Conservation (phyloP, 2,888 invertebrate genomes). For the Drosophila paranaensis region DNA sequence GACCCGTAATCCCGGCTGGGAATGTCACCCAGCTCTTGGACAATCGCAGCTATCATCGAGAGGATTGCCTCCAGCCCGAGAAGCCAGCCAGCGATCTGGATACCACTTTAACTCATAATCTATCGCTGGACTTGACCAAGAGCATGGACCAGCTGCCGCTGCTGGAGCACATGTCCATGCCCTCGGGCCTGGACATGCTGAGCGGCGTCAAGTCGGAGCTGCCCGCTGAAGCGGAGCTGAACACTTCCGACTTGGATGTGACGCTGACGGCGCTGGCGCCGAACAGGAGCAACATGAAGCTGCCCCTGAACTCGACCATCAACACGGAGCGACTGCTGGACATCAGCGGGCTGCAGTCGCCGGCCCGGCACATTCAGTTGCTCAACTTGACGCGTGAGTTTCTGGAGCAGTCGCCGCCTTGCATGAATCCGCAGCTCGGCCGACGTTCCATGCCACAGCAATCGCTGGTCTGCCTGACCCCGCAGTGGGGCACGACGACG, state of each 20-base stretch:
- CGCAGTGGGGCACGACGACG: slow-evolving; percentile 62
- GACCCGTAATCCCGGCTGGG: slow-evolving; percentile 2
- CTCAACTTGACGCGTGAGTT: slow-evolving; percentile 81
- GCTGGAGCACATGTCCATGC: slow-evolving; percentile 79
- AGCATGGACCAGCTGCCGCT: slow-evolving; percentile 75
- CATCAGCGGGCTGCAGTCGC: slow-evolving; percentile 68
- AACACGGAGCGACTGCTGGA: slow-evolving; percentile 82
- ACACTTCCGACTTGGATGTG: slow-evolving; percentile 62
- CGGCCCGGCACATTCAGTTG: slow-evolving; percentile 73
- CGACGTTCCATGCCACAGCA: slow-evolving; percentile 53
- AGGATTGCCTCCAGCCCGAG: slow-evolving; percentile 2
- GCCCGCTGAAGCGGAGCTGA: slow-evolving; percentile 10
- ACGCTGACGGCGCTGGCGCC: slow-evolving; percentile 74
- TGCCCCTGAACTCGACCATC: slow-evolving; percentile 82
- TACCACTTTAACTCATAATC: not conserved
- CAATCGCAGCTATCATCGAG: not conserved
- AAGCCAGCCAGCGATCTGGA: not conserved
- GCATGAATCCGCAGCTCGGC: slow-evolving; percentile 9
- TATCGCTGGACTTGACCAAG: slow-evolving; percentile 43
- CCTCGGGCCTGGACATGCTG: slow-evolving; percentile 66
- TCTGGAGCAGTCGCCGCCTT: slow-evolving; percentile 59
- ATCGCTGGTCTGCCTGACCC: slow-evolving; percentile 79
- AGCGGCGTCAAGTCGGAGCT: slow-evolving; percentile 21
- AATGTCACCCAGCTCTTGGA: slow-evolving; percentile 32
- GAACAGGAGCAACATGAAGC: slow-evolving; percentile 80